Evolutionary conservation across 2,113 vertebrate species (phyloP), one percentile per base, ranked within the genome.

Genomic region (Cheirogaleus medius): DNA sequence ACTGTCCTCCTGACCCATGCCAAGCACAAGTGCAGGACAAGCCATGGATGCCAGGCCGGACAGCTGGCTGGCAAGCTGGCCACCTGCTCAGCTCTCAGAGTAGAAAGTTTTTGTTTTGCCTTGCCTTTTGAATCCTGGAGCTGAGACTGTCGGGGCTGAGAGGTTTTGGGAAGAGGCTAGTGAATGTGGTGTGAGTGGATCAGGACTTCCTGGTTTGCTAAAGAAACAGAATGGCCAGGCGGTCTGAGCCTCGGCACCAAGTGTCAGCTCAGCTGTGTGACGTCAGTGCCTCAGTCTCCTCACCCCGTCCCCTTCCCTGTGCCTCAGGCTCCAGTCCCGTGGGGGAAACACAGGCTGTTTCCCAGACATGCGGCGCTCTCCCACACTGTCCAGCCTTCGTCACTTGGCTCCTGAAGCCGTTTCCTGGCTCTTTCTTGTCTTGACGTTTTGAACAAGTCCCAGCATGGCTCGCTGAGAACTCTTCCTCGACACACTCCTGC

Each of bases 1-100:
- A 87, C 47, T 49, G 25, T 85, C 66, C 87, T 86, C 76, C 87
- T n/a, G 32, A 77, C 85, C 15, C 3, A 8, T 64, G 96, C 95
- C 93, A 98, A 94, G 68, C n/a, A 8, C 76, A 66, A 23, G 68
- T 27, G 27, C 15, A 32, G 78, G 90, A 80, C 87, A 52, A 95
- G 86, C 86, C 66, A 15, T 21, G 10, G 54, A 56, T 47, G 89
- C 94, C 64, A 83, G 92, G 74, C 52, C 12, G 11, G 84, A 83
- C 96, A 96, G 92, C 92, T 91, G 97, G 87, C 94, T 90, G 66
- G 85, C 93, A 78, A 91, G 85, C n/a, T 42, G 54, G 82, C 96
- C 93, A 87, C 96, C 97, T 97, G 93, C 95, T 95, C 34, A 1
- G 88, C 60, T 92, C 54, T 49, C 29, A 54, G 64, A 84, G 68